phyloP scores from a whole-genome alignment of 2,888 invertebrate genomes.

The Leptura quadrifasciata region DNA sequence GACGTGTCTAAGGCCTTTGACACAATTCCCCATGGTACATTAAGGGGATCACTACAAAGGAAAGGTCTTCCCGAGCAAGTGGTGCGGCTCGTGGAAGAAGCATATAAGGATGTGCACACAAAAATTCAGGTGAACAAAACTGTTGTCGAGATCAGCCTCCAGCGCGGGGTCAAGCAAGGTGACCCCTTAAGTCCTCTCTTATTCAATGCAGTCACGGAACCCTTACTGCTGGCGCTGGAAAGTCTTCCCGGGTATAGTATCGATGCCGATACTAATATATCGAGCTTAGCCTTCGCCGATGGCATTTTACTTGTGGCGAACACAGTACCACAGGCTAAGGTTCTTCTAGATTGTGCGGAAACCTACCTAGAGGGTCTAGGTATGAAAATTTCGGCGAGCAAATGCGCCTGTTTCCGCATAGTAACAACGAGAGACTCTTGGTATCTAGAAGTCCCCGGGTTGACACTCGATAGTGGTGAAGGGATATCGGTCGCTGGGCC shows the following conservation, averaged over 20 bases:
- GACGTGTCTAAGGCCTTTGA: constrained; percentile 73
- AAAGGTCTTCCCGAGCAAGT: constrained; percentile 66
- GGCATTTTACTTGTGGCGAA: constrained; percentile 66
- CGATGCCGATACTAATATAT: constrained; percentile 50
- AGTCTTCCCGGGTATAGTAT: constrained; percentile 54
- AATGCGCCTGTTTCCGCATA: constrained; percentile 56
- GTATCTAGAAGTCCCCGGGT: constrained; percentile 62
- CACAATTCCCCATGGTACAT: constrained; percentile 59
- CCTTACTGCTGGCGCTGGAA: constrained; percentile 60
- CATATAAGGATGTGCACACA: constrained; percentile 65
- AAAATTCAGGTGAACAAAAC: constrained; percentile 57
- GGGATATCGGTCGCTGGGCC: constrained; percentile 45
- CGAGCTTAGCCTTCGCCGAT: constrained; percentile 69
- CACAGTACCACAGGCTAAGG: constrained; percentile 60
- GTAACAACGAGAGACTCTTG: constrained; percentile 53
- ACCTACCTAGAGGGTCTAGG: constrained; percentile 60
- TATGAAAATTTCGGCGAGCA: constrained; percentile 48
- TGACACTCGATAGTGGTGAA: constrained; percentile 55
- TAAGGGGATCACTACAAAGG: constrained; percentile 63
- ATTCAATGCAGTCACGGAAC: constrained; percentile 68
- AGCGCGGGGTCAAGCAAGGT: constrained; percentile 71
- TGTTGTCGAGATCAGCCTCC: constrained; percentile 56
- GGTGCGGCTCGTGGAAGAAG: constrained; percentile 59
- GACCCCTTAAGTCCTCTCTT: constrained; percentile 66
- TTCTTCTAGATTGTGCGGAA: constrained; percentile 59